Base-by-base conservation (phyloP, 2,797 vertebrate genomes). In the Monodelphis domestica region DNA sequence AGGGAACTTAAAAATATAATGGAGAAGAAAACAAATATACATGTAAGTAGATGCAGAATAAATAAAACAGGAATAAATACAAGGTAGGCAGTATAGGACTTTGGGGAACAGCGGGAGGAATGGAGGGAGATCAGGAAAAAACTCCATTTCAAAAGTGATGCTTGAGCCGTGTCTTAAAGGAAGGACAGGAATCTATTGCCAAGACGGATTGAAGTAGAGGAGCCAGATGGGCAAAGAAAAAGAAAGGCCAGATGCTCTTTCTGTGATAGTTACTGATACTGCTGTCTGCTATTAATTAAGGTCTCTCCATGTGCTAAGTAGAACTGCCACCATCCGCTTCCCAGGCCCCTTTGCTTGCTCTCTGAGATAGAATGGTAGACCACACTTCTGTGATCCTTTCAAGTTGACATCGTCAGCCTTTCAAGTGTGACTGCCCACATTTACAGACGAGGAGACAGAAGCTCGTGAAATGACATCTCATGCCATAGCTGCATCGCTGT, bases 241-340 rank as follows among this genome's bases (percentile, higher is more conserved):
- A 84, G 21, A 84, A 45, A 84, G 70, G 38, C 38, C 70, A 84
- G 70, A 84, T 84, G 38, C 38, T 63, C 59, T 84, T 50, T 84
- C 38, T 84, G 70, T 84, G 70, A 84, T 50, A 45, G 70, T 78
- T 45, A 84, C 38, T 50, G 38, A 45, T 50, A 21, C 21, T 84
- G 38, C 70, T 45, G 38, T 84, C 70, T 84, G 70, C 38, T 78
- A 78, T 78, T 84, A 84, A 78, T 78, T 78, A 78, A 84, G 38
- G 70, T 84, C 38, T 70, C 59, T 84, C 21, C 12, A 38, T 45
- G 70, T 45, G 9, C 38, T 97, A 97, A 97, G 97, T 96, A 26
- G 38, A 84, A 84, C 70, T 1, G 0, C n/a, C 21, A 11, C 21
- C 38, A 0, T 45, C 21, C 0, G 38, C 38, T 45, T 38, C 38